Evolutionary conservation across 2,113 vertebrate genomes (phyloP), one percentile per base, ranked within the genome.

Genomic region (Mesitornis unicolor): DNA sequence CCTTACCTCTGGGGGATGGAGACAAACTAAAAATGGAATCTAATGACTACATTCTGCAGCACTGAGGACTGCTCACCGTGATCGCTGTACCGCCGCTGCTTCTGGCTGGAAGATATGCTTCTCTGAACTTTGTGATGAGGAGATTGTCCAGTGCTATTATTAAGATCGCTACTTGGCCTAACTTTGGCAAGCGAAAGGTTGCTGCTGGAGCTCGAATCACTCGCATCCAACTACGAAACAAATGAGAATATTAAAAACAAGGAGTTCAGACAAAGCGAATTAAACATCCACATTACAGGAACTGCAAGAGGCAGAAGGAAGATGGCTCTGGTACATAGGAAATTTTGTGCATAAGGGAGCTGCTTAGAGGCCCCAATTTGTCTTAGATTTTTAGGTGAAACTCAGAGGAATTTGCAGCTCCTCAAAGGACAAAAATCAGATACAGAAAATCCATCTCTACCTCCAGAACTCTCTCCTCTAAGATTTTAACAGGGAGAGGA

Each of bases 71-170:
- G 90, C 98, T 98, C 90, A 99, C 99, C 99, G n/a, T 99, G 99
- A 78, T 99, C 99, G 61, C 99, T 99, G 98, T 99, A 99, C 61
- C 99, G 99, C 84, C 99, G 97, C 96, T 99, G 99, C 73, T 99
- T 99, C 97, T 99, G 99, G 96, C 98, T 99, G 92, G 99, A 99
- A 73, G 99, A 99, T 92, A 98, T 96, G 87, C 98, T 99, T 97
- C 99, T 98, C 97, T 99, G 99, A 87, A 99, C 99, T 97, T 99
- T 99, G 97, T 99, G 98, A 96, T 99, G 99, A 80, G 99, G 99
- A 31, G 99, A 99, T 97, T 99, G 99, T 96, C 98, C 98, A 88
- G 98, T 98, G 89, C 99, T 99, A 75, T 98, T 99, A 94, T 98
- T 99, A 86, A 99, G 98, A 97, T 99, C 99, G 70, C 99, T 99